Conservation (phyloP, 2,888 invertebrate genomes). For the Carpatolechia fugitivella region DNA sequence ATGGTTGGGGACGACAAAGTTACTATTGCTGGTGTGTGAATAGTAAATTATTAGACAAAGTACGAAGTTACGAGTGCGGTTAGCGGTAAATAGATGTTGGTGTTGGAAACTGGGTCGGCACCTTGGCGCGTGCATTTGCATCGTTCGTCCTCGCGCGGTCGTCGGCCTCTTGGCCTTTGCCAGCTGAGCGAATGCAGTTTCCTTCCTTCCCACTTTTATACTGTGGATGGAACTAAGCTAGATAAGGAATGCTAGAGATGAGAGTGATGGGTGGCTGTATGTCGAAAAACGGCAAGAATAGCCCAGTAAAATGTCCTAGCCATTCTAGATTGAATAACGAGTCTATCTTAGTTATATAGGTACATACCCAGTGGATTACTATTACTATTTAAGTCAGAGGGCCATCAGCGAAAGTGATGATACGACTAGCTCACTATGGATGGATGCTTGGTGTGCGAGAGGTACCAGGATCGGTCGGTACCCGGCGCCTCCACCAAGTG, state of each 20-base stretch:
- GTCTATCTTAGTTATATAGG: no score
- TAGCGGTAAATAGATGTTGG: conserved; percentile 10
- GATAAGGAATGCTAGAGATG: background rate
- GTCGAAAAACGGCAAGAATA: no score
- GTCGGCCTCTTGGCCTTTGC: conserved; percentile 58
- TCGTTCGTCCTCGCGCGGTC: conserved; percentile 69
- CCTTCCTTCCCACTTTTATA: conserved; percentile 63
- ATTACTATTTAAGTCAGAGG: no score
- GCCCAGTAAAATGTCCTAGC: no score
- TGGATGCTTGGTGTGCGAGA: no score
- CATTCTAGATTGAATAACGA: no score
- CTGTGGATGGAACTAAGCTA: conserved; percentile 23
- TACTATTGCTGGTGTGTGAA: background rate
- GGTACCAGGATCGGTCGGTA: no score
- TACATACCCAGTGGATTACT: no score
- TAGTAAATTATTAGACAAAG: background rate
- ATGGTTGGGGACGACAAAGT: background rate
- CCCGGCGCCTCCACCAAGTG: no score
- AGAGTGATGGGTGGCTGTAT: no score
- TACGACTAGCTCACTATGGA: no score
- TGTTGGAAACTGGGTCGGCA: conserved; percentile 57
- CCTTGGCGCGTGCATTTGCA: conserved; percentile 74
- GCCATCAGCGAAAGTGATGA: no score
- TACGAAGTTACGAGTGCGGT: conserved; percentile 28
- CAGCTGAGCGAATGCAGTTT: conserved; percentile 54